phyloP scores from a whole-genome alignment of 2,113 vertebrate genomes.

The Neopipo cinnamomea region DNA sequence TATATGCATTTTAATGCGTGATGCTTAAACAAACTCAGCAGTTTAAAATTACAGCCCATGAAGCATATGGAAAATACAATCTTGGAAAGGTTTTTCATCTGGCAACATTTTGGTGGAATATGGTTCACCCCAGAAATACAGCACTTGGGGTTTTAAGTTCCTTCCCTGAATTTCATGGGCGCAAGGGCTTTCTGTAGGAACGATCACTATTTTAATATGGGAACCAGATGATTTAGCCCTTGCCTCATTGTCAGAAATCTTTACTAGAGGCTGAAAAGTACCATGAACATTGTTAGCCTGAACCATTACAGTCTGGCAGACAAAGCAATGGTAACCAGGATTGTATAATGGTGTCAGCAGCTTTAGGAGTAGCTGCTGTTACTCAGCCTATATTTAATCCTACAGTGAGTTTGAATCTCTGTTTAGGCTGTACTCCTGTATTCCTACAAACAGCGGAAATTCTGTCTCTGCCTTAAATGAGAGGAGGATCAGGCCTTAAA shows the following conservation, averaged over 20 bases:
- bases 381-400: neutral
- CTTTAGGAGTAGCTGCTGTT: neutral
- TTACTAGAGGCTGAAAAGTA: neutral
- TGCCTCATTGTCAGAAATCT: neutral
- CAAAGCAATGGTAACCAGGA: neutral
- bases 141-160: neutral
- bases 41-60: neutral
- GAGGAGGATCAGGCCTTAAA: conserved; percentile 7
- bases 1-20: neutral
- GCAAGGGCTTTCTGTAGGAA: neutral
- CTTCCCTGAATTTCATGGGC: neutral
- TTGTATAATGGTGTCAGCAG: conserved; percentile 12
- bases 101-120: neutral
- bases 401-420: neutral
- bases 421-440: neutral
- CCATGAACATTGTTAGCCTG: neutral
- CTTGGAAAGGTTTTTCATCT: neutral
- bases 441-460: neutral
- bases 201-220: neutral
- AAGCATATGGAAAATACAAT: neutral
- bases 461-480: conserved; percentile 10
- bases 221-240: neutral
- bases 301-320: conserved; percentile 14
- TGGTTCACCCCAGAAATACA: neutral
- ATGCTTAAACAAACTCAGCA: neutral